These are phyloP conservation scores for Dasysyrphus albostriatus DNA, from an alignment of 2,888 invertebrate species.

Conservation along the genomic window DNA sequence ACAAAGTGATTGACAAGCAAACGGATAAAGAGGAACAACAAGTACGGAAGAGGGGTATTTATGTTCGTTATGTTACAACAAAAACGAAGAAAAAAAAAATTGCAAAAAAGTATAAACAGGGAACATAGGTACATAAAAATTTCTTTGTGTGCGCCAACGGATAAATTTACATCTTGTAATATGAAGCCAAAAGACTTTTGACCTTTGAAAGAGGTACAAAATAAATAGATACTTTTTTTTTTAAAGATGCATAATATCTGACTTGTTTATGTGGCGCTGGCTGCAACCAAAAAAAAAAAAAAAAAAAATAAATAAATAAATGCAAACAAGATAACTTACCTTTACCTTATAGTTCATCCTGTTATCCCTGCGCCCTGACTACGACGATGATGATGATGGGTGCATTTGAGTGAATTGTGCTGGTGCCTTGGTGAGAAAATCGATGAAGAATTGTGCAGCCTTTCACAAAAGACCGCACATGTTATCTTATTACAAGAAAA, in stretches of 20 bases:
- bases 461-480: slow-evolving; percentile 74
- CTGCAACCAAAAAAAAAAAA: slow-evolving; percentile 2
- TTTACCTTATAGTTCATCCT: slow-evolving; percentile 28
- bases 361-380: background rate
- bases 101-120: slow-evolving; percentile 14
- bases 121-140: slow-evolving; percentile 53
- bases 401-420: slow-evolving; percentile 33
- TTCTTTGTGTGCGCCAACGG: slow-evolving; percentile 70
- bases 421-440: slow-evolving; percentile 63
- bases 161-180: slow-evolving; percentile 76
- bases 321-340: slow-evolving; percentile 38
- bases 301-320: slow-evolving; percentile 10
- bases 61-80: slow-evolving; percentile 9
- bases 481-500: slow-evolving; percentile 60
- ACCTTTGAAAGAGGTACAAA: slow-evolving; percentile 58
- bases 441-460: slow-evolving; percentile 74
- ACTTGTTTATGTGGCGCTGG: slow-evolving; percentile 57
- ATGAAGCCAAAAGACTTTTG: slow-evolving; percentile 75
- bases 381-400: background rate
- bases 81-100: slow-evolving; percentile 29
- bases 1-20: slow-evolving; percentile 76
- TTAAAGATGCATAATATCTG: slow-evolving; percentile 40
- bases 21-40: slow-evolving; percentile 71
- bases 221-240: slow-evolving; percentile 30
- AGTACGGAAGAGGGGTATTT: slow-evolving; percentile 26